Percentiles rank a stretch among this genome's conserved stretches.
phyloP scores from a whole-genome alignment of 2,888 invertebrate species.

The Fragum whitleyi region DNA sequence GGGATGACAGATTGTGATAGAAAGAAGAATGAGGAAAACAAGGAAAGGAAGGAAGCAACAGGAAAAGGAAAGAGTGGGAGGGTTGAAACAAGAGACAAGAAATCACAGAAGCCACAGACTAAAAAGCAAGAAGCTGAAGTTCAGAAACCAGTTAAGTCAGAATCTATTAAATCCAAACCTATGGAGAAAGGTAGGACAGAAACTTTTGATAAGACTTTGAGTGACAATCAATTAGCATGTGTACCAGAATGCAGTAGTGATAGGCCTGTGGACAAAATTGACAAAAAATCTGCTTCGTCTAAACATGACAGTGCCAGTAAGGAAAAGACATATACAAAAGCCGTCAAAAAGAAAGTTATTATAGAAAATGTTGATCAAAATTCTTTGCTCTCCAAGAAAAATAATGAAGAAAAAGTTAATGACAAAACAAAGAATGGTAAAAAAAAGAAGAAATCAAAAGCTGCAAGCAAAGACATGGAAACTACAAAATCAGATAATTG shows the following conservation, averaged over 20 bases:
- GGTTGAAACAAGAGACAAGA: neutral
- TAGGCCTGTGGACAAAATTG: neutral
- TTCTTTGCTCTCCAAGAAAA: neutral
- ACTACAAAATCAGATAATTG: neutral
- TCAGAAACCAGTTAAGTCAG: neutral
- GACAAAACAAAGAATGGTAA: neutral
- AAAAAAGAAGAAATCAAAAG: neutral
- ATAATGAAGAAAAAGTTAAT: neutral
- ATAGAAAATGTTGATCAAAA: neutral
- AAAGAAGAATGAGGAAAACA: neutral
- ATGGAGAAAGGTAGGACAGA: slow-evolving; percentile 16
- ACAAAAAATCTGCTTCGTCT: neutral
- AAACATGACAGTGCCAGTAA: neutral
- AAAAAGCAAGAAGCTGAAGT: neutral
- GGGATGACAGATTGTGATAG: neutral
- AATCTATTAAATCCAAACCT: neutral
- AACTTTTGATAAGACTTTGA: slow-evolving; percentile 11
- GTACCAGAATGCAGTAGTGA: neutral
- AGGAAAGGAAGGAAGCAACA: neutral
- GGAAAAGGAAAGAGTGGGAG: neutral
- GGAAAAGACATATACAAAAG: neutral
- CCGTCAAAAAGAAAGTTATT: neutral
- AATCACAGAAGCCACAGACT: neutral
- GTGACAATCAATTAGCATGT: neutral
- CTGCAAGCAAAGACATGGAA: neutral